Conservation (phyloP, 2,888 invertebrate species). For the Metacarcinus magister region DNA sequence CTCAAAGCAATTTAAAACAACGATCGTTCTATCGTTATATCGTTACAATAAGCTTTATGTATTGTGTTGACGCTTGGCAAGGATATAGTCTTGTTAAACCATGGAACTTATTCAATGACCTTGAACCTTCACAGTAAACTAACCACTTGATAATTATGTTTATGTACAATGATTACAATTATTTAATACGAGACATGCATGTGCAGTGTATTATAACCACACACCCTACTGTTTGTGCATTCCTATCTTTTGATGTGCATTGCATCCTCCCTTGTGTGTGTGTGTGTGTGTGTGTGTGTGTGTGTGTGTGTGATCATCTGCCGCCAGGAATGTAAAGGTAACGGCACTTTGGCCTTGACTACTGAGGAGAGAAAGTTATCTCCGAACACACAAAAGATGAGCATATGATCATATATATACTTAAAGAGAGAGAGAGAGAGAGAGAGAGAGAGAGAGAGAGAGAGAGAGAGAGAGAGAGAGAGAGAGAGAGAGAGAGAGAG, state of each 20-base stretch:
- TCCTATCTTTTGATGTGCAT: not conserved
- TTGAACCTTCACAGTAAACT: too few relatives aligned
- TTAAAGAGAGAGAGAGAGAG: not conserved
- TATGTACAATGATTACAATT: too few relatives aligned
- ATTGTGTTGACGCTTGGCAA: too few relatives aligned
- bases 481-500: not conserved
- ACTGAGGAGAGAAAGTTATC: conserved; percentile 27
- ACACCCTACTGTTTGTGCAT: not conserved
- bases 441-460: conserved; percentile 32
- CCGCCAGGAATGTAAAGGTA: conserved; percentile 29
- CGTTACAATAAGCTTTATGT: too few relatives aligned
- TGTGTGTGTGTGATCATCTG: not conserved
- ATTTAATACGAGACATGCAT: too few relatives aligned
- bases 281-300: not conserved
- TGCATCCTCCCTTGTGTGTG: not conserved
- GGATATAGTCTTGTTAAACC: too few relatives aligned
- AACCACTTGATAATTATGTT: too few relatives aligned
- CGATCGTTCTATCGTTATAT: too few relatives aligned
- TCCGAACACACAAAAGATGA: not conserved
- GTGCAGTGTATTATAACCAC: too few relatives aligned
- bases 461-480: not conserved
- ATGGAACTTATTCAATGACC: too few relatives aligned
- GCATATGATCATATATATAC: not conserved
- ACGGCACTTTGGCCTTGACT: conserved; percentile 29
- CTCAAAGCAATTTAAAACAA: too few relatives aligned